Percentiles rank a stretch among this genome's conserved stretches.
phyloP scores from a whole-genome alignment of 2,797 vertebrate genomes.

The Coluber constrictor region DNA sequence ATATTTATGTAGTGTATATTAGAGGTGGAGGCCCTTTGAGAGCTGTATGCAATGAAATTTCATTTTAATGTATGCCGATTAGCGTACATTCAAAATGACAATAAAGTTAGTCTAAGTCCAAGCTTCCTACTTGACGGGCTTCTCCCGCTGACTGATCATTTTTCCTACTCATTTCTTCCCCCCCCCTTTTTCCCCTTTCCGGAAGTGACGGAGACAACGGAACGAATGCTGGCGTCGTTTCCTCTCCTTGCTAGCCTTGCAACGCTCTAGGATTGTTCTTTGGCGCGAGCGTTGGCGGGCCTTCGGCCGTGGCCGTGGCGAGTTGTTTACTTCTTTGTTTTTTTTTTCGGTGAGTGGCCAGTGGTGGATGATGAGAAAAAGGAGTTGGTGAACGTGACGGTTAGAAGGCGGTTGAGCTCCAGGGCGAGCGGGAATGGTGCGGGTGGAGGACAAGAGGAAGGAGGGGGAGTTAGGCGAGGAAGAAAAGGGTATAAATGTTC shows the following conservation, averaged over 20 bases:
- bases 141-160: background rate
- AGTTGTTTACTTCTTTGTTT: background rate
- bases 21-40: too few species aligned
- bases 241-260: background rate
- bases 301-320: background rate
- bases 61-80: too few species aligned
- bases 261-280: background rate
- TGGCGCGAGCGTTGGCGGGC: background rate
- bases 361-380: background rate
- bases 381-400: background rate
- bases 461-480: background rate
- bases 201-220: background rate
- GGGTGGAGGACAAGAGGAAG: too few species aligned
- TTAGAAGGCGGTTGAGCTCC: too few species aligned
- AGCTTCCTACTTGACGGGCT: too few species aligned
- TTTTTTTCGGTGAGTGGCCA: background rate
- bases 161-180: accelerated
- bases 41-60: too few species aligned
- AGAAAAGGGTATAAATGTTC: background rate
- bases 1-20: too few species aligned
- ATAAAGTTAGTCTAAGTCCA: too few species aligned
- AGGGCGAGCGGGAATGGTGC: accelerated
- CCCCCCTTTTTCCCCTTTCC: background rate
- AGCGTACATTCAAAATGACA: too few species aligned
- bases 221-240: background rate